Conservation (phyloP, 2,797 vertebrate genomes). For the Centroberyx gerrardi region DNA sequence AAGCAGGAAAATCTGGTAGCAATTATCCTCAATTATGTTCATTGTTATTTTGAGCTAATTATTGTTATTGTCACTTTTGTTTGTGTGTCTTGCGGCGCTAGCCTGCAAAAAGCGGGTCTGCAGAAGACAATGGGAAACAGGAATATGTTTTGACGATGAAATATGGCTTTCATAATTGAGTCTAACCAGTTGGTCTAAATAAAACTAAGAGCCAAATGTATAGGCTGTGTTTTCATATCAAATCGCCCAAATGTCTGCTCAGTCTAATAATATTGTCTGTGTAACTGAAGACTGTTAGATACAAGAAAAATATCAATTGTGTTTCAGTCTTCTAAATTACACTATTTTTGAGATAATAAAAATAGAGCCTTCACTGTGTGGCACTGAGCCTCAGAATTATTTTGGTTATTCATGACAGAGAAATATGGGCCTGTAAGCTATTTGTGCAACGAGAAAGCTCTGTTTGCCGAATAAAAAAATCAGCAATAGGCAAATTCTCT, state of each 20-base stretch:
- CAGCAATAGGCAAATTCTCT: too few relatives aligned
- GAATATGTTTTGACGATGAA: constrained; percentile 62
- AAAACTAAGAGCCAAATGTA: constrained; percentile 44
- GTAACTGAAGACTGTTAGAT: background rate
- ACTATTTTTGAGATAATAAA: background rate
- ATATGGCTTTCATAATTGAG: constrained; percentile 65
- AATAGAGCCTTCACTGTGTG: background rate
- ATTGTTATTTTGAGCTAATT: constrained; percentile 86
- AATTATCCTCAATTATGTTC: constrained; percentile 81
- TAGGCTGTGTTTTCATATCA: constrained; percentile 41
- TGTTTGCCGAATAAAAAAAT: too few relatives aligned
- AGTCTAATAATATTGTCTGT: constrained; percentile 6
- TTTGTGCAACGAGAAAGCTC: too few relatives aligned
- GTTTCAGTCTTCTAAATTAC: background rate
- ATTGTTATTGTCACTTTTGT: constrained; percentile 85
- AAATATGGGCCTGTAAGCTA: too few relatives aligned
- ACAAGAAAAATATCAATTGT: background rate
- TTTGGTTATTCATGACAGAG: background rate
- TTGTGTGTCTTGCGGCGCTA: constrained; percentile 74
- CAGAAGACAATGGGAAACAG: constrained; percentile 64
- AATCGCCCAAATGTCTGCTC: constrained; percentile 17
- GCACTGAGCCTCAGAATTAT: background rate
- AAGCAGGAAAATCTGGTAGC: constrained; percentile 72
- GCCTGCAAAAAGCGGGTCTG: constrained; percentile 54
- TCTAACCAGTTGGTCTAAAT: constrained; percentile 59